Evolutionary conservation across 2,113 vertebrate genomes (phyloP).

Genomic region (Raja brachyura): DNA sequence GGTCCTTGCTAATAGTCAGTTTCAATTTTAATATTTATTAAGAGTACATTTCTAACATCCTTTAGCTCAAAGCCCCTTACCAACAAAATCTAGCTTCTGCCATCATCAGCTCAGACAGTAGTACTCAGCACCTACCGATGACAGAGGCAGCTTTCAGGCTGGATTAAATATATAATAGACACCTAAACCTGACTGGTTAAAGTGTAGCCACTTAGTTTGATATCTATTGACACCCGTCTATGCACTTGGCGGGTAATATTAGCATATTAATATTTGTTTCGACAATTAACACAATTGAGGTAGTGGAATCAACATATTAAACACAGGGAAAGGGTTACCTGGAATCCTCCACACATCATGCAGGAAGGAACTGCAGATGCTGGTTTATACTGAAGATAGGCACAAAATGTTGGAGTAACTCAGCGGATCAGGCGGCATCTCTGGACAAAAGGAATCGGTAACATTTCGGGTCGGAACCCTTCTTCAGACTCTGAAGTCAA

Average conservation of each 20-base stretch:
- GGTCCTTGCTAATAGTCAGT: neutral
- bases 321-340: neutral
- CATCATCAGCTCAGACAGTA: neutral
- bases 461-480: too few species aligned
- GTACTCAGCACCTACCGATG: neutral
- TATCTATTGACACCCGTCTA: neutral
- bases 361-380: too few species aligned
- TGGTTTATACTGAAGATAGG: too few species aligned
- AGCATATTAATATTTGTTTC: too few species aligned
- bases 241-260: neutral
- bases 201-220: neutral
- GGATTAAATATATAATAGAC: neutral
- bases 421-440: too few species aligned
- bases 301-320: too few species aligned
- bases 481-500: too few species aligned
- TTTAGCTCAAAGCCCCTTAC: neutral
- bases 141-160: neutral
- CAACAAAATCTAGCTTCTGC: neutral
- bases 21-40: neutral
- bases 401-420: too few species aligned
- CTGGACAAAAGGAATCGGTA: too few species aligned
- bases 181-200: too few species aligned
- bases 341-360: neutral
- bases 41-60: neutral
- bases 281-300: too few species aligned